These are phyloP conservation scores for Meliscaeva auricollis DNA, from an alignment of 2,888 invertebrate genomes.

Conservation along the genomic window DNA sequence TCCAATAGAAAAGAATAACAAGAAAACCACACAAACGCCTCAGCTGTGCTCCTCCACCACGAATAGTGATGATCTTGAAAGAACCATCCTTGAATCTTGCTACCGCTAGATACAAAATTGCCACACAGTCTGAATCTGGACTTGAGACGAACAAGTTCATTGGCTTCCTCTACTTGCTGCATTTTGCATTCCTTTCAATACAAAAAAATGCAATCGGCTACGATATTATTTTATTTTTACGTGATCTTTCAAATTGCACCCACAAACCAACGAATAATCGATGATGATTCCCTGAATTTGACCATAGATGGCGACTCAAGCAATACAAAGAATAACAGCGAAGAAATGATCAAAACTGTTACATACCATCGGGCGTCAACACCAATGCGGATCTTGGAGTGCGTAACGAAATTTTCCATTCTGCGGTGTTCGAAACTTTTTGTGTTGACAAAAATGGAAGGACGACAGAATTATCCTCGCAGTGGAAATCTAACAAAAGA, in stretches of 20 bases:
- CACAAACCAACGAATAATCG: conserved; percentile 60
- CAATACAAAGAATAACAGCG: conserved; percentile 32
- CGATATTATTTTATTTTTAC: conserved; percentile 59
- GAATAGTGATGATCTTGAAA: conserved; percentile 43
- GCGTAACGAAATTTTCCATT: conserved; percentile 83
- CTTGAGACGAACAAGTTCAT: conserved; percentile 60
- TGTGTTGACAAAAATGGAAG: conserved; percentile 85
- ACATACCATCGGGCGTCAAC: conserved; percentile 82
- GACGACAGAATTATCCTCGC: conserved; percentile 77
- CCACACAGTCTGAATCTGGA: conserved; percentile 57
- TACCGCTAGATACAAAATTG: conserved; percentile 15
- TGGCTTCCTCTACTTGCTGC: conserved; percentile 6
- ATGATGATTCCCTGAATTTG: conserved; percentile 36
- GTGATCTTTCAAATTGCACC: conserved; percentile 53
- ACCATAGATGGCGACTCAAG: conserved; percentile 59
- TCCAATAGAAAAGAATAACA: conserved; percentile 26
- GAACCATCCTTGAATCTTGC: conserved; percentile 55
- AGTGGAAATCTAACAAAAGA: conserved; percentile 81
- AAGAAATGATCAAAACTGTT: conserved; percentile 78
- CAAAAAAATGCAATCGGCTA: conserved; percentile 50
- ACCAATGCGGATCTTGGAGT: conserved; percentile 83
- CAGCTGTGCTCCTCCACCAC: not conserved
- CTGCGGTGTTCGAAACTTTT: conserved; percentile 86
- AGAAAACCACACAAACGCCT: conserved; percentile 33
- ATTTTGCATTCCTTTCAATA: not conserved